phyloP scores from a whole-genome alignment of 2,797 vertebrate genomes.

The Oryzias sinensis region DNA sequence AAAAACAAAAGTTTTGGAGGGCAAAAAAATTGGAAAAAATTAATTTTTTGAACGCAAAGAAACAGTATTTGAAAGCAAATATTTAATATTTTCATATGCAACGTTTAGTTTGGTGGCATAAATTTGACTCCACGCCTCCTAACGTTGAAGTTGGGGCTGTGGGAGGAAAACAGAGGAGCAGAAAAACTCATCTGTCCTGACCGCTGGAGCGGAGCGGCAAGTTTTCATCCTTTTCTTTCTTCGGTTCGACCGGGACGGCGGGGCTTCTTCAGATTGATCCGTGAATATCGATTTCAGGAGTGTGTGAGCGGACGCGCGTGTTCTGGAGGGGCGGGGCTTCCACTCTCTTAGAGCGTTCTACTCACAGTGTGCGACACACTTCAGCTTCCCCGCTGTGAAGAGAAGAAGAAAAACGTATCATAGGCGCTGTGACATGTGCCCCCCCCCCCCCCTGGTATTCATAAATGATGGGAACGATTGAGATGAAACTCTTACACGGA shows the following conservation, averaged over 20 bases:
- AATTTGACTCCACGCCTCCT: conserved; percentile 7
- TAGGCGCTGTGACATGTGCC: conserved; percentile 48
- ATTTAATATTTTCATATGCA: too few species aligned
- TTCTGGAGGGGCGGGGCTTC: conserved; percentile 28
- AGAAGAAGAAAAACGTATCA: conserved; percentile 45
- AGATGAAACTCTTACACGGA: too few species aligned
- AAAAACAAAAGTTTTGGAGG: too few species aligned
- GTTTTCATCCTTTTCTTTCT: conserved; percentile 38
- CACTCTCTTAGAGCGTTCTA: conserved; percentile 36
- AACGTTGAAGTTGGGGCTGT: conserved; percentile 70
- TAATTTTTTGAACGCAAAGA: too few species aligned
- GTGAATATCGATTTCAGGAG: conserved; percentile 57
- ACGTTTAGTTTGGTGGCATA: too few species aligned
- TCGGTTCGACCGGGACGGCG: conserved; percentile 18
- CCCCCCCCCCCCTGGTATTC: conserved; percentile 22
- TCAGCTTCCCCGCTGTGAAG: conserved; percentile 48
- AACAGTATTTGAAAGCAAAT: too few species aligned
- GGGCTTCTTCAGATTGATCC: conserved; percentile 49
- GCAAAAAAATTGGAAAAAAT: too few species aligned
- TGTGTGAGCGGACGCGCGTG: conserved; percentile 13
- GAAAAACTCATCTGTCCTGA: conserved; percentile 63
- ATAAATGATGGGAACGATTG: background rate
- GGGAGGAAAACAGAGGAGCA: conserved; percentile 63
- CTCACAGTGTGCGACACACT: conserved; percentile 37
- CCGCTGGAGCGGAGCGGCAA: conserved; percentile 64